phyloP scores from a whole-genome alignment of 2,797 vertebrate species.

The Garrulus glandarius region DNA sequence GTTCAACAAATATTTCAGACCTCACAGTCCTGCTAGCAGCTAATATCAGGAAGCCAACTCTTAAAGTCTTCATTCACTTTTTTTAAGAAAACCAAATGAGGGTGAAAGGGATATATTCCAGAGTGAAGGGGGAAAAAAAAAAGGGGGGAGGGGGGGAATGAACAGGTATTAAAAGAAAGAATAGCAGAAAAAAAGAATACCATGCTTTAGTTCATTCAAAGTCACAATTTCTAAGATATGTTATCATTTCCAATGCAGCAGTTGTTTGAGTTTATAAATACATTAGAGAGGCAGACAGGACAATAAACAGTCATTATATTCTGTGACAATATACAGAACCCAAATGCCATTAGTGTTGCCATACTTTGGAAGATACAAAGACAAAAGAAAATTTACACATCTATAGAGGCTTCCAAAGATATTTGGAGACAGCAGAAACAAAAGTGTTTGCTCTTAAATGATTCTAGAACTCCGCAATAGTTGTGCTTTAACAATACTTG shows the following conservation, averaged over 20 bases:
- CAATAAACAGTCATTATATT: background rate
- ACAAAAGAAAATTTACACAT: background rate
- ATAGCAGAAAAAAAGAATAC: background rate
- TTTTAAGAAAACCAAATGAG: background rate
- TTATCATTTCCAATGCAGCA: background rate
- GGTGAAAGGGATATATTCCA: background rate
- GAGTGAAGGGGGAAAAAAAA: rapidly evolving
- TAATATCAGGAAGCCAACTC: background rate
- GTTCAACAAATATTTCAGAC: background rate
- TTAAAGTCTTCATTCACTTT: background rate
- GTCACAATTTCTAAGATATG: background rate
- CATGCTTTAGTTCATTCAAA: background rate
- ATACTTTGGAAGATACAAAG: background rate
- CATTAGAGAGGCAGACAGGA: background rate
- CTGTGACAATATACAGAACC: background rate
- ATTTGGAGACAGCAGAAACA: background rate
- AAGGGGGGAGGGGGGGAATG: rapidly evolving
- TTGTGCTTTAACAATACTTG: background rate
- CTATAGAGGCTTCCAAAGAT: background rate
- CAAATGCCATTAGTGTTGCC: background rate
- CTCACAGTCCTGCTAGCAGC: background rate
- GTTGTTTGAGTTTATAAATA: background rate
- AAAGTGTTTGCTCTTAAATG: background rate
- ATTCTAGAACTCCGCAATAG: background rate
- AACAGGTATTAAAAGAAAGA: background rate